Evolutionary conservation across 1,140 invertebrate genomes (phyloP), one percentile per base, ranked within the genome.

Genomic region (roundworm (Caenorhabditis elegans)): DNA sequence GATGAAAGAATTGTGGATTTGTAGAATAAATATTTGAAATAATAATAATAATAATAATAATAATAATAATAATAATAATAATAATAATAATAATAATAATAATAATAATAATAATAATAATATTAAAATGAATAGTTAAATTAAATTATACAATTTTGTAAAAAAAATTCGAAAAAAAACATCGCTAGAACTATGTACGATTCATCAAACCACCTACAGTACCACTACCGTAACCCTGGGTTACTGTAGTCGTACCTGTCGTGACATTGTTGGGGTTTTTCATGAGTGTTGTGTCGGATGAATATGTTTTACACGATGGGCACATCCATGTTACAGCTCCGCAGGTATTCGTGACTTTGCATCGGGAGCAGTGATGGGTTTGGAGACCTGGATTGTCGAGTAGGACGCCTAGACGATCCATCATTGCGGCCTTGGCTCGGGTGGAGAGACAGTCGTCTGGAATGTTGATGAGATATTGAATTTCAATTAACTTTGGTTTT

Each of bases 221-320:
- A 26, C 49, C 49, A 24, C 0, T 51, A 51, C 49, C 49, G 17
- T 51, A 51, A 24, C 49, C 49, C 22, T 51, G 49, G 53, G 26
- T 60, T 60, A 31, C 28, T 13, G 53, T 31, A 34, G 11, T 34
- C 3, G 19, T 10, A 6, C 49, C 49, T 11, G 39, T 76, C 22
- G 70, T 0, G 1, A 48, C 39, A 46, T 46, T 48, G 11, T 48
- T 48, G 19, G 76, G 48, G 46, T 77, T 48, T 22, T 46, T 28
- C 17, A 80, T 11, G 11, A 80, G n/a, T 47, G 13, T 49, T 2
- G 34, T 77, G n/a, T 85, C 86, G 19, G 82, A 82, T 34, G 86
- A 88, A 76, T 90, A 87, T 11, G 87, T 90, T 76, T 90, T 90
- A 76, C 88, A 89, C 46, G 86, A 82, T 0, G 88, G 88, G 76